Conservation (phyloP, 2,113 vertebrate species). For the Hiodon tergisus region DNA sequence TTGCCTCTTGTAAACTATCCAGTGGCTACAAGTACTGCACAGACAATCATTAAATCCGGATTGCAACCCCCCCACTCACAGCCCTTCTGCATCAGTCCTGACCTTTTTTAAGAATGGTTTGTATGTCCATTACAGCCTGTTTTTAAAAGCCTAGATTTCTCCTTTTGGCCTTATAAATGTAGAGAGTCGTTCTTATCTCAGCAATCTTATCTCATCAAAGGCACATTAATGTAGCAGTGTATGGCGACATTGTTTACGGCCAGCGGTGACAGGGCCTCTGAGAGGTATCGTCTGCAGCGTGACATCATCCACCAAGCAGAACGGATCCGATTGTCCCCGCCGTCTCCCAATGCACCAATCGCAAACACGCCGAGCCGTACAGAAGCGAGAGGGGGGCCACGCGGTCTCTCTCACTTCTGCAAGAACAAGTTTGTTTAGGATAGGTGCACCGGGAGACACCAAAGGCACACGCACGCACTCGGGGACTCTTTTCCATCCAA, state of each 20-base stretch:
- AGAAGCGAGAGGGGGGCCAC: background rate
- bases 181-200: background rate
- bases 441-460: too few species aligned
- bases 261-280: slow-evolving; percentile 1
- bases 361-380: slow-evolving; percentile 18
- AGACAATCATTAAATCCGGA: too few species aligned
- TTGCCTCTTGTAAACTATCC: too few species aligned
- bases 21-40: too few species aligned
- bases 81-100: background rate
- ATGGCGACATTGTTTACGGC: background rate
- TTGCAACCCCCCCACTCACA: background rate
- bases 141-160: background rate
- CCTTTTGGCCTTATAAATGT: slow-evolving; percentile 1
- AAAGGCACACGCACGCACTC: too few species aligned
- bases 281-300: background rate
- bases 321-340: slow-evolving; percentile 10
- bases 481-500: too few species aligned
- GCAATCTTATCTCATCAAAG: too few species aligned
- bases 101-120: background rate
- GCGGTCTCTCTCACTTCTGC: background rate
- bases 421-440: too few species aligned
- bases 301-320: slow-evolving; percentile 17
- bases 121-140: background rate
- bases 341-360: slow-evolving; percentile 14
- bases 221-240: background rate